These are phyloP conservation scores for Hipposideros armiger DNA, from an alignment of 2,113 vertebrate genomes.

Conservation along the genomic window DNA sequence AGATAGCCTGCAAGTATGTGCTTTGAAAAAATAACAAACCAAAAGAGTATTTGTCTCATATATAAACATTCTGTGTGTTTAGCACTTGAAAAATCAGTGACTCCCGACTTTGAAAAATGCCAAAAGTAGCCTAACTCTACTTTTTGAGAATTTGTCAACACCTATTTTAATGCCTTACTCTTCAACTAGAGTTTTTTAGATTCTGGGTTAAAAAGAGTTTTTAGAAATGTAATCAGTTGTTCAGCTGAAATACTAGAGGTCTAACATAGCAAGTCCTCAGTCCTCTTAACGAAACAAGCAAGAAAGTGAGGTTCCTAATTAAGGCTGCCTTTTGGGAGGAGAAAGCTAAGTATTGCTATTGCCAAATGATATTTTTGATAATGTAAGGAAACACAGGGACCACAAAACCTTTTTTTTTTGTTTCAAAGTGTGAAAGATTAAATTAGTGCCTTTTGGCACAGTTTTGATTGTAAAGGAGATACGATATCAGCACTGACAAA, in stretches of 20 bases:
- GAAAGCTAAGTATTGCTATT: conserved; percentile 62
- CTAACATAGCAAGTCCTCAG: conserved; percentile 4
- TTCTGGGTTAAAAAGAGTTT: conserved; percentile 44
- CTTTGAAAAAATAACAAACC: conserved; percentile 42
- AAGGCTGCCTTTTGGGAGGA: conserved; percentile 48
- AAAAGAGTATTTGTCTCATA: conserved; percentile 26
- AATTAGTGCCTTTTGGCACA: conserved; percentile 60
- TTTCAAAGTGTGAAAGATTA: conserved; percentile 45
- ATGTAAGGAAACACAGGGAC: conserved; percentile 67
- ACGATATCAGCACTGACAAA: conserved; percentile 22
- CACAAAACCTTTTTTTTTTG: conserved; percentile 39
- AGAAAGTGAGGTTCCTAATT: neutral
- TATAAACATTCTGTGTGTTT: conserved; percentile 29
- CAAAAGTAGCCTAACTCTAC: conserved; percentile 65
- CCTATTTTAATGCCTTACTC: conserved; percentile 77
- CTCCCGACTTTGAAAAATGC: conserved; percentile 52
- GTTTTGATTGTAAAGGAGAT: neutral
- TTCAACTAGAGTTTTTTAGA: conserved; percentile 67
- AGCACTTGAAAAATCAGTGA: conserved; percentile 67
- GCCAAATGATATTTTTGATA: conserved; percentile 71
- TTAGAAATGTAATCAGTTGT: conserved; percentile 35
- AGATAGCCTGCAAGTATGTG: conserved; percentile 56
- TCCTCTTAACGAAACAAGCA: conserved; percentile 43
- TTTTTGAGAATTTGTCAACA: conserved; percentile 62
- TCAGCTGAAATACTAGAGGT: conserved; percentile 59